Base-by-base conservation (phyloP, 2,888 invertebrate species). In the Orthosia gracilis region DNA sequence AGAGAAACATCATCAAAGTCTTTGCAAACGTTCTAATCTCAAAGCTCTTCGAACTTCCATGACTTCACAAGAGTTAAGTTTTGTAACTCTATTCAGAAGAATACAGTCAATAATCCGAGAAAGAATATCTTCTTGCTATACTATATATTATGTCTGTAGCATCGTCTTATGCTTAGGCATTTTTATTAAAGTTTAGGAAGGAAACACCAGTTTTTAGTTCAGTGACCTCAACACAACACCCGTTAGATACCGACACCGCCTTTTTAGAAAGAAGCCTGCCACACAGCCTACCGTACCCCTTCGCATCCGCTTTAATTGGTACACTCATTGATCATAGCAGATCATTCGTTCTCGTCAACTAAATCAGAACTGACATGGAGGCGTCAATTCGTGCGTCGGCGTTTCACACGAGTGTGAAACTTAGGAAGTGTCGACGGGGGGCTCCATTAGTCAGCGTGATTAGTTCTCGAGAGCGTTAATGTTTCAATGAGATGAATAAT, bases 401-500 rank as follows among this genome's bases (percentile, higher is more conserved):
- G 84, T 90, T 91, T 92, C 93, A 92, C 91, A 92, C 90, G 89
- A 92, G 92, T 93, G 93, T 95, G 94, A 95, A 95, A 94, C 95
- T 95, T 93, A 93, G 94, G 94, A 93, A 92, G 94, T 95, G 95
- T 91, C 96, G 96, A 96, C 96, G 96, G 96, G 96, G 96, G 96
- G 95, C 91, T 94, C 95, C 96, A 96, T 96, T 96, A 96, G 96
- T 96, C 94, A 95, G 92, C 91, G 92, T 96, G 96, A 96, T 96
- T 96, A 96, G 95, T 95, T 96, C 94, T 93, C 93, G 89, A 91
- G 90, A 92, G 92, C 93, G 93, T 94, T 96, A 96, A 96, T 96
- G 96, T 95, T 95, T 95, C 96, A 96, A 96, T 96, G 95, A 94
- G 94, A 96, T 96, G 96, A 96, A 95, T 96, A 96, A 96, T 96